Conservation (phyloP, 2,113 vertebrate species). For the Tragulus kanchil region DNA sequence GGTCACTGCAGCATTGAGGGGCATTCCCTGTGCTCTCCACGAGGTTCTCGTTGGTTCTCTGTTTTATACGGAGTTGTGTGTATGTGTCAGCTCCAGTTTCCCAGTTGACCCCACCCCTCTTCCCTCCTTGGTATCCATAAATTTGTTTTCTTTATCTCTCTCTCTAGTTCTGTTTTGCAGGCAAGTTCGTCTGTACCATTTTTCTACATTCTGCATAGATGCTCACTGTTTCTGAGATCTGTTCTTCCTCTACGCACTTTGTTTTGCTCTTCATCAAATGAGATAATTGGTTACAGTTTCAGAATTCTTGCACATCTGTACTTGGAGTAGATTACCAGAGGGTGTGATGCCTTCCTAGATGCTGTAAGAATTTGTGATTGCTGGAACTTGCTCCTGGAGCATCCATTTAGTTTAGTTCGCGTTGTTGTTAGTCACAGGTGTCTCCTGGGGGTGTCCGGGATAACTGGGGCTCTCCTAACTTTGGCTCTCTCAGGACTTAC, state of each 20-base stretch:
- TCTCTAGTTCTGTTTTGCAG: background rate
- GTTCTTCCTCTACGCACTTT: background rate
- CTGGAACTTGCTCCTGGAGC: background rate
- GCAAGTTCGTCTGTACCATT: background rate
- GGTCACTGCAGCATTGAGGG: background rate
- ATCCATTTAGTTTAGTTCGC: background rate
- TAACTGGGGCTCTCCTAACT: background rate
- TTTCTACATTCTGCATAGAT: background rate
- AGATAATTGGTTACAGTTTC: background rate
- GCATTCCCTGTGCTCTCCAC: background rate
- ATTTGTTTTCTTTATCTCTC: background rate
- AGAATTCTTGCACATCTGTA: background rate
- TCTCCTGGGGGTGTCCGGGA: background rate
- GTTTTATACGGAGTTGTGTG: background rate
- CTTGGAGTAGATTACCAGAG: background rate
- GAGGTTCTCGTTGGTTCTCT: background rate
- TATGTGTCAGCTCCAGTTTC: background rate
- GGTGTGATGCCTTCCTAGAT: background rate
- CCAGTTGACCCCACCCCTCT: background rate
- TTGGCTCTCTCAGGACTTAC: background rate
- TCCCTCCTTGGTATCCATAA: background rate
- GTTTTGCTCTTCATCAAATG: background rate
- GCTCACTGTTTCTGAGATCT: background rate
- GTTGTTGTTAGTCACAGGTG: background rate
- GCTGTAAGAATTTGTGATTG: background rate